Evolutionary conservation across 2,797 vertebrate species (phyloP), one percentile per base, ranked within the genome.

Genomic region (Cryptoprocta ferox): DNA sequence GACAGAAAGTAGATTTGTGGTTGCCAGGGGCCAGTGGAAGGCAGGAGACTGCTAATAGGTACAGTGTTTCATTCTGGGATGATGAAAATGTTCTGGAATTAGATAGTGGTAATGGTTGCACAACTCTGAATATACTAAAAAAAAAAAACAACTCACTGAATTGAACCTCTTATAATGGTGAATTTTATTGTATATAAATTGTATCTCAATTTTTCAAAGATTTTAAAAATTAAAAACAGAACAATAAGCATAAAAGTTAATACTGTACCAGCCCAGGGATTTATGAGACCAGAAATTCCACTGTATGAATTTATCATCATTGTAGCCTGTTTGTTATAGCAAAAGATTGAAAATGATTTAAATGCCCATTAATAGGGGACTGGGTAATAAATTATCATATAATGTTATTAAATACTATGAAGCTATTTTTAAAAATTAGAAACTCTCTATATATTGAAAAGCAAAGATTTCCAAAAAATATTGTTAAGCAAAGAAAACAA

Each of bases 331-430:
- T 61, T 94, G 6, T 68, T 86, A 90, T 0, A 92, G 13, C 30
- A 75, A 93, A 96, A 81, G 56, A 32, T 66, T 81, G 48, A 53
- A 92, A 94, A 56, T 59, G 35, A 89, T 48, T 89, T 28, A 84
- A 71, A 92, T 89, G 28, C 6, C 32, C 70, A 94, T 50, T 48
- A 84, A 32, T 59, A 66, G 18, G 59, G 21, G n/a, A 84, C 15
- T 85, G 9, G 28, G n/a, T 59, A 95, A 94, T 42, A 88, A 79
- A 84, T 73, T 84, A 88, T 61, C 30, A 35, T 8, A 82, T 42
- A 61, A 83, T n/a, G 78, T 48, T 68, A 89, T 42, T 84, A 80
- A 65, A 83, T 89, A 70, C 16, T 68, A 53, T 91, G 24, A 53
- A 82, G 59, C 30, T 70, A n/a, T 53, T 82, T 91, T 95, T 59